A percentile compares a stretch with the other conserved stretches of the same genome.
phyloP scores from a whole-genome alignment of 2,797 vertebrate genomes.

The Clarias pachynema region DNA sequence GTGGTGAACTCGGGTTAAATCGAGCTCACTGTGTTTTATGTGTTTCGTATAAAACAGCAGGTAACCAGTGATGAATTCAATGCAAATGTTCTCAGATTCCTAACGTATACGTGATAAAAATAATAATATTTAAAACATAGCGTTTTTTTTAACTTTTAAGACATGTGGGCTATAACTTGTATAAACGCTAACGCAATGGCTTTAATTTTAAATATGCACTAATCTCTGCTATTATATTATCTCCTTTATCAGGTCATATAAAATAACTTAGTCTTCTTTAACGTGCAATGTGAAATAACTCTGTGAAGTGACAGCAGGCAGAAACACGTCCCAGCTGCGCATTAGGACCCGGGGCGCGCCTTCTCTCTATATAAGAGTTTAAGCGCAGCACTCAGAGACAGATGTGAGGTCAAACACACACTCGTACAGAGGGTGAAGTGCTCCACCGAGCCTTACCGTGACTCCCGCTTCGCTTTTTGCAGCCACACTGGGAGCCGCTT shows the following conservation, averaged over 20 bases:
- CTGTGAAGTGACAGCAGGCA: neutral
- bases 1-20: neutral
- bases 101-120: neutral
- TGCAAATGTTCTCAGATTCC: neutral
- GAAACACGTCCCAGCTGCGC: constrained; percentile 17
- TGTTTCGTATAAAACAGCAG: neutral
- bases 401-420: constrained; percentile 52
- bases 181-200: neutral
- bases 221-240: neutral
- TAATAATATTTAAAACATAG: neutral
- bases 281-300: neutral
- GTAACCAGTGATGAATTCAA: neutral
- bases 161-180: neutral
- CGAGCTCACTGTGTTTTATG: no score
- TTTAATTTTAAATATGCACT: neutral
- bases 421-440: constrained; percentile 9
- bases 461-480: constrained; percentile 26
- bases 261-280: neutral
- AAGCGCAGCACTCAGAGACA: constrained; percentile 52
- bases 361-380: constrained; percentile 41
- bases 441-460: neutral
- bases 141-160: neutral
- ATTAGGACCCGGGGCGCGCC: constrained; percentile 54
- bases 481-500: constrained; percentile 8
- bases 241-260: neutral